Evolutionary conservation across 2,113 vertebrate genomes (phyloP).

Genomic region (Percopsis transmontana): DNA sequence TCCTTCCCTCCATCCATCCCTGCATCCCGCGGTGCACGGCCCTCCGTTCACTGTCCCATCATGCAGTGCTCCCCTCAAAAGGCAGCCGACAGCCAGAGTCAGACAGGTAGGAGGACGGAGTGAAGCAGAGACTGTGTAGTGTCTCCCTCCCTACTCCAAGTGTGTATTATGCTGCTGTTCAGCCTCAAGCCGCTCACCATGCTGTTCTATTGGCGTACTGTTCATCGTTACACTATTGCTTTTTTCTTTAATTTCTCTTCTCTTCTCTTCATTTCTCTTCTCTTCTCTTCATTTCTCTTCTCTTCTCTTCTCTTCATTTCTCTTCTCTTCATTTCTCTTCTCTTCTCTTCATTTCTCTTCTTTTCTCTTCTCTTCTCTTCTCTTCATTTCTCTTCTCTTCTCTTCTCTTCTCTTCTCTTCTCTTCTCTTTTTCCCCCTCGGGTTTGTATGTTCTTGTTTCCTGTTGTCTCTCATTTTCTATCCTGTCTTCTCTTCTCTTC

Average conservation of each 20-base stretch:
- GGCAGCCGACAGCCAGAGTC: conserved; percentile 53
- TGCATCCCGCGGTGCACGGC: conserved; percentile 68
- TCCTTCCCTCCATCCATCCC: conserved; percentile 64
- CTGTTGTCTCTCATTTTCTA: conserved; percentile 53
- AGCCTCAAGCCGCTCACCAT: not conserved
- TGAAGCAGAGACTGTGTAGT: not conserved
- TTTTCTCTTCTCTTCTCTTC: conserved; percentile 66
- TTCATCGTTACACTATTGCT: not conserved
- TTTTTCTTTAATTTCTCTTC: conserved; percentile 15
- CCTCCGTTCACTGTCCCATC: conserved; percentile 70
- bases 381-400: not conserved
- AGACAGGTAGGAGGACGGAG: conserved; percentile 61
- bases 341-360: conserved; percentile 54
- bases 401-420: not conserved
- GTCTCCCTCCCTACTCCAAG: not conserved
- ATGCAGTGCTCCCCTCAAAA: conserved; percentile 71
- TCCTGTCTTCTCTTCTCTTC: conserved; percentile 59
- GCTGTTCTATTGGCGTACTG: too few species aligned
- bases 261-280: not conserved
- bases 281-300: not conserved
- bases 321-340: not conserved
- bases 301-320: not conserved
- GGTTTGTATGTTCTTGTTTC: not conserved
- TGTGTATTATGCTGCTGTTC: not conserved
- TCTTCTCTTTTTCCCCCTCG: not conserved